Evolutionary conservation across 2,888 invertebrate genomes (phyloP), one percentile per base, ranked within the genome.

Genomic region (Nomada ferruginata): DNA sequence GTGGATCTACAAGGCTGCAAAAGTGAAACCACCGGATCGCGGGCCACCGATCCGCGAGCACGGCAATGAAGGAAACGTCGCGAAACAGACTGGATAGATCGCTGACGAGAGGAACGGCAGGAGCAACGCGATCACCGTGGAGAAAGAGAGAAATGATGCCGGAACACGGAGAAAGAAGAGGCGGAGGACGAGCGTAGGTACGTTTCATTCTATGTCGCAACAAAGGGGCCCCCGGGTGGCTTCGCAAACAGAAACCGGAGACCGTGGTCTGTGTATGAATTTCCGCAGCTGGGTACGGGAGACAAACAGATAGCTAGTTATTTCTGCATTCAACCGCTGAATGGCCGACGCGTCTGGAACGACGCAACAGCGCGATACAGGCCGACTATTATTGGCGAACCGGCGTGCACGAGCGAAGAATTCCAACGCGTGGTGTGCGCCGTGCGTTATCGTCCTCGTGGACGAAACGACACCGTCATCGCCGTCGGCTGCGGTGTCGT

Each of bases 221-320:
- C 90, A 88, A 90, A 85, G 86, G 84, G 75, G 81, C 79, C 84
- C 85, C 88, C 85, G 88, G 86, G 88, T 90, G 90, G 89, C 86
- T 88, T 82, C 89, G 89, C 87, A 87, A 87, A 87, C 87, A 88
- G 89, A 88, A 85, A 88, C 89, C 87, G 85, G 88, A 88, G 89
- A 89, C 85, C 87, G 89, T 88, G 84, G 88, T 85, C 88, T 87
- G 89, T 89, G 87, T 88, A 88, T 88, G 88, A 88, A 88, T 88
- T 88, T 88, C 89, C 88, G 87, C 89, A 89, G 88, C 85, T 85
- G 87, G 89, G 74, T 84, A 87, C 81, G 84, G 85, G 89, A 88
- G 89, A 89, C 89, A 89, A 89, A 88, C 89, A 88, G 89, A 88
- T 88, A 88, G 89, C 89, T 88, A 88, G 89, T 88, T 88, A 88